Conservation (phyloP, 2,888 invertebrate genomes). For the Leptodirus hochenwartii region DNA sequence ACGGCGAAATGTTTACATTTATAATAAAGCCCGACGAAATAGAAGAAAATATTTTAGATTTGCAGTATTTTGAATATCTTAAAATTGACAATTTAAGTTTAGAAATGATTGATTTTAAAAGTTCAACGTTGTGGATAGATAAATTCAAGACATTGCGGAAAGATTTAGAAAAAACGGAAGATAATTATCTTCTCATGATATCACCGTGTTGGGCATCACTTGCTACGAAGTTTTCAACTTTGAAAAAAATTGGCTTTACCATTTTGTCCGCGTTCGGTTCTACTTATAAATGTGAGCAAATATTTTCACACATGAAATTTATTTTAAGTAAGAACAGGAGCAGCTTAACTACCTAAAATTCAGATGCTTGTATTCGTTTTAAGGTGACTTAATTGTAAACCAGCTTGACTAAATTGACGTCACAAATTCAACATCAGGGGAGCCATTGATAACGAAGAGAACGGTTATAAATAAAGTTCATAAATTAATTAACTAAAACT, state of each 20-base stretch:
- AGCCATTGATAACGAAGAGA: conserved; percentile 8
- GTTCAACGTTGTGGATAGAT: conserved; percentile 11
- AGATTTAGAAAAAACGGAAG: conserved; percentile 11
- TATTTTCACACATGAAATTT: conserved; percentile 13
- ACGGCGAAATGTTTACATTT: conserved; percentile 9
- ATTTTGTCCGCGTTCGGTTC: conserved; percentile 12
- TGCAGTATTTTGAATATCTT: conserved; percentile 10
- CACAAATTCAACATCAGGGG: conserved; percentile 10
- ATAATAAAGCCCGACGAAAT: conserved; percentile 10
- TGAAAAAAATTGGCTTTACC: conserved; percentile 12
- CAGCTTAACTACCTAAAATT: conserved; percentile 12
- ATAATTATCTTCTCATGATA: conserved; percentile 12
- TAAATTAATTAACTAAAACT: too few species aligned
- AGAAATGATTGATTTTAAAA: conserved; percentile 12
- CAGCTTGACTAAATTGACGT: conserved; percentile 11
- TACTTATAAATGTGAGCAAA: conserved; percentile 13
- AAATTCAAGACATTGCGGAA: conserved; percentile 12
- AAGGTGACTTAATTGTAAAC: conserved; percentile 9
- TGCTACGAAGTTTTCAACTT: conserved; percentile 12
- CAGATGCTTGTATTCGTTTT: conserved; percentile 12
- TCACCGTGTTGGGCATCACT: conserved; percentile 13
- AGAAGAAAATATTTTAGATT: conserved; percentile 9
- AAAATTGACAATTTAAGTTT: conserved; percentile 9
- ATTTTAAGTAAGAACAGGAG: conserved; percentile 12
- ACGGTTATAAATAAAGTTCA: conserved; percentile 8